Base-by-base conservation (phyloP, 2,113 vertebrate species). In the Spermophilus dauricus region DNA sequence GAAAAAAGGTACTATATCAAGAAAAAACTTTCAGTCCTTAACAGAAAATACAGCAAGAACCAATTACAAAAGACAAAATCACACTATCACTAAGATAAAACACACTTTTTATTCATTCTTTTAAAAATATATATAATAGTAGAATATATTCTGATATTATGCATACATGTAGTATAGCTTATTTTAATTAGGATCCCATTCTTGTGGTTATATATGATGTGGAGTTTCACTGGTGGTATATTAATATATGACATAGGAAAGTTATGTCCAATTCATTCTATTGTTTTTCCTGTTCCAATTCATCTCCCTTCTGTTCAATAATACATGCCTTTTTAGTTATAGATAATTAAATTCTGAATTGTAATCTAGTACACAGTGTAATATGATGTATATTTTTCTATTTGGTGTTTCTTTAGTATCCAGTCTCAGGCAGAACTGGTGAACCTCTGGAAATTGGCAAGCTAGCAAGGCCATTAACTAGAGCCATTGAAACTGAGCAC, bases 1-100 rank as follows among this genome's bases (percentile, higher is more conserved):
- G 16, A 42, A 26, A 10, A 61, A 22, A 24, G 24, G 4, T 61
- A 26, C 24, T 61, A 8, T 3, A 58, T 58, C 58, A 67, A 75
- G 48, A 17, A 81, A 8, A 90, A 53, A 61, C n/a, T 1, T 67
- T 1, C 28, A 76, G 26, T 80, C 58, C n/a, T 24, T 85, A 89
- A 86, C 13, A 7, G 76, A 93, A 92, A 95, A 51, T 80, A 67
- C 61, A 96, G 5, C 0, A 18, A 58, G 10, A 93, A 93, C 80
- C 3, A 77, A 18, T 2, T 58, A 56, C 51, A 75, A 86, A 78
- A 67, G 28, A 39, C n/a, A 88, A 97, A 45, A 53, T 87, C 24
- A 83, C 20, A 77, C 2, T 8, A 58, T 37, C 67, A 4, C 2
- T n/a, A 42, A 87, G 78, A 80, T 56, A 67, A 65, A 18, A 81